phyloP scores from a whole-genome alignment of 2,888 invertebrate genomes.

The Drosophila lutescens region DNA sequence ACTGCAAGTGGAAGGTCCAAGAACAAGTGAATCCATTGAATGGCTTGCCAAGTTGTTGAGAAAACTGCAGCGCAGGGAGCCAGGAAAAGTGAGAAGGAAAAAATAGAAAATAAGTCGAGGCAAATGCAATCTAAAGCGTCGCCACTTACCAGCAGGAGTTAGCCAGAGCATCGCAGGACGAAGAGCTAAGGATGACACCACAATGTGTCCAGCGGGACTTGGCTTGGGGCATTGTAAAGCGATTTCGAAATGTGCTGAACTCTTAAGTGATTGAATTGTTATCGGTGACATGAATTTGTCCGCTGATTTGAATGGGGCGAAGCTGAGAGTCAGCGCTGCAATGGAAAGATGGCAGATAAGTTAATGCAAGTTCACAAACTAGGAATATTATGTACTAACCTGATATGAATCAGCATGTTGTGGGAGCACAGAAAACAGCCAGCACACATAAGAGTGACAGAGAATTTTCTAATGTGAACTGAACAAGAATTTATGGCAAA shows the following conservation, averaged over 20 bases:
- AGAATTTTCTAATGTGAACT: too few relatives aligned
- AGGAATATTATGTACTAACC: conserved; percentile 6
- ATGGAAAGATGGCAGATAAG: conserved; percentile 22
- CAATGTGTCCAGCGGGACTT: conserved; percentile 44
- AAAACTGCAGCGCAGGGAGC: conserved; percentile 43
- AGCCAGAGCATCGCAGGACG: conserved; percentile 12
- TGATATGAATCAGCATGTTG: conserved; percentile 5
- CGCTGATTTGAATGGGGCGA: conserved; percentile 51
- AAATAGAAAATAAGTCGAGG: conserved; percentile 49
- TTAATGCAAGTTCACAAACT: conserved; percentile 16
- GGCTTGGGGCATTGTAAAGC: conserved; percentile 51
- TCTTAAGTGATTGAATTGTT: conserved; percentile 75
- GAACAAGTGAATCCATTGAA: conserved; percentile 47
- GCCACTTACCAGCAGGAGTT: conserved; percentile 34
- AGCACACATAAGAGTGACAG: too few relatives aligned
- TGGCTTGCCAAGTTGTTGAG: conserved; percentile 52
- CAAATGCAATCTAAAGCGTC: conserved; percentile 45
- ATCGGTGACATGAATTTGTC: conserved; percentile 60
- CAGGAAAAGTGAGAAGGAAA: conserved; percentile 10
- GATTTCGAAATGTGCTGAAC: conserved; percentile 60
- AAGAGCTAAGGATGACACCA: conserved; percentile 14
- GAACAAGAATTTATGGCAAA: too few relatives aligned
- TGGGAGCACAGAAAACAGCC: not conserved
- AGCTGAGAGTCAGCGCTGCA: conserved; percentile 12
- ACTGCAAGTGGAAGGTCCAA: conserved; percentile 18